Conservation (phyloP, 2,888 invertebrate species). For the Saturnia japonica region DNA sequence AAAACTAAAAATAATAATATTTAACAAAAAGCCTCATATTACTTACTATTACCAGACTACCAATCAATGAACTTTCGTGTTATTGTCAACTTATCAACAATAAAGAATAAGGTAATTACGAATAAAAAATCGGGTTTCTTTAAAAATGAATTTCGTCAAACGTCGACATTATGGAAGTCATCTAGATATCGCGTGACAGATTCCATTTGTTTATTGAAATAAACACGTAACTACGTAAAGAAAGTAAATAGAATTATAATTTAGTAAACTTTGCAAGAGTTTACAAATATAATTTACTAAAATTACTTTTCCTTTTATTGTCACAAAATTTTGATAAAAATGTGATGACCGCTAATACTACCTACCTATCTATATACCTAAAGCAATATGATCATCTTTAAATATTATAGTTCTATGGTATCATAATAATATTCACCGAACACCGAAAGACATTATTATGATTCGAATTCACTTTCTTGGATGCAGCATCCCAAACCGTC, state of each 20-base stretch:
- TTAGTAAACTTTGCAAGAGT: constrained; percentile 39
- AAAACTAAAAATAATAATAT: background rate
- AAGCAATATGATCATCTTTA: background rate
- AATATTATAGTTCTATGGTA: background rate
- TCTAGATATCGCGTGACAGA: constrained; percentile 43
- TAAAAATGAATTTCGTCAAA: constrained; percentile 16
- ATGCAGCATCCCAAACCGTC: background rate
- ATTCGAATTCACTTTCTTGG: background rate
- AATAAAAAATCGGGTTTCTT: constrained; percentile 14
- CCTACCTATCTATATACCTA: too few relatives aligned
- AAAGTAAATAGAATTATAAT: constrained; percentile 50
- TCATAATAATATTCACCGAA: background rate
- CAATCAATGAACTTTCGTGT: constrained; percentile 19
- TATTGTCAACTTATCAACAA: constrained; percentile 11
- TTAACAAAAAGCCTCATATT: background rate
- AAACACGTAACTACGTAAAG: constrained; percentile 42
- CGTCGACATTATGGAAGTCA: constrained; percentile 13
- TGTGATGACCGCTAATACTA: background rate
- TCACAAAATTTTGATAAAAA: background rate
- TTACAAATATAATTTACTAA: constrained; percentile 14
- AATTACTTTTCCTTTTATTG: background rate
- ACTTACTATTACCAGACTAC: background rate
- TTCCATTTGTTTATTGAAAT: constrained; percentile 52
- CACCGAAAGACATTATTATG: background rate
- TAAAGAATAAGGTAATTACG: constrained; percentile 18